A percentile compares a stretch with the other conserved stretches of the same genome.
phyloP scores from a whole-genome alignment of 2,113 vertebrate species.

The Plectropomus leopardus region DNA sequence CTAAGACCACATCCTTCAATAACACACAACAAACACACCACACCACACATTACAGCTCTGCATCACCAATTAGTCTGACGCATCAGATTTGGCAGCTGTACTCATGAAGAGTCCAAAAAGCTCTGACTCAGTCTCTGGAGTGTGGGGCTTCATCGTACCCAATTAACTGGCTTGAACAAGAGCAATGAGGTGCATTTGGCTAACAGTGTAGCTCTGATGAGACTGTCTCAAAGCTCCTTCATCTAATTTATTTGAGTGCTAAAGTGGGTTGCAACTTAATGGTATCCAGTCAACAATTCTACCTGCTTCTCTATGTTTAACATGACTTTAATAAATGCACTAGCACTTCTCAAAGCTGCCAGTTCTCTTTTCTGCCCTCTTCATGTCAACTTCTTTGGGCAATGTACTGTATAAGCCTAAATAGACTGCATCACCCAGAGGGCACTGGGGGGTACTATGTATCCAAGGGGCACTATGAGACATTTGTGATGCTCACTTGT shows the following conservation, averaged over 20 bases:
- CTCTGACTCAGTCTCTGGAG: background rate
- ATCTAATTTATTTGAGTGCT: background rate
- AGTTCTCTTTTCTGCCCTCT: too few relatives aligned
- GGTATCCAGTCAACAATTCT: too few relatives aligned
- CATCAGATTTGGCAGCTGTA: background rate
- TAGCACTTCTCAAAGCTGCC: too few relatives aligned
- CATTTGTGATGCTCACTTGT: too few relatives aligned
- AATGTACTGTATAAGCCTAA: too few relatives aligned
- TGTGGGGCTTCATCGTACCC: background rate
- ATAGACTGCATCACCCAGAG: too few relatives aligned
- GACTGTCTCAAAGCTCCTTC: background rate
- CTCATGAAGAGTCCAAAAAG: background rate
- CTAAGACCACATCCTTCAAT: too few relatives aligned
- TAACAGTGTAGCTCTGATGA: slow-evolving; percentile 30
- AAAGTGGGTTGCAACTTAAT: too few relatives aligned
- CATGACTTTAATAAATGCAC: rapidly evolving
- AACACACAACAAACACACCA: background rate
- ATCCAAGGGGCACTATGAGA: too few relatives aligned
- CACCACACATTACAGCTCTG: background rate
- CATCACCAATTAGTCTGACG: slow-evolving; percentile 18
- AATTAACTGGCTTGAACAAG: slow-evolving; percentile 27
- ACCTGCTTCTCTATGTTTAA: too few relatives aligned
- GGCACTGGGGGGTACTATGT: too few relatives aligned
- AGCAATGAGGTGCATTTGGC: slow-evolving; percentile 14
- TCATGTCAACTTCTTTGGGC: too few relatives aligned